Base-by-base conservation (phyloP, 2,797 vertebrate species). In the Acestrorhynchus altus region DNA sequence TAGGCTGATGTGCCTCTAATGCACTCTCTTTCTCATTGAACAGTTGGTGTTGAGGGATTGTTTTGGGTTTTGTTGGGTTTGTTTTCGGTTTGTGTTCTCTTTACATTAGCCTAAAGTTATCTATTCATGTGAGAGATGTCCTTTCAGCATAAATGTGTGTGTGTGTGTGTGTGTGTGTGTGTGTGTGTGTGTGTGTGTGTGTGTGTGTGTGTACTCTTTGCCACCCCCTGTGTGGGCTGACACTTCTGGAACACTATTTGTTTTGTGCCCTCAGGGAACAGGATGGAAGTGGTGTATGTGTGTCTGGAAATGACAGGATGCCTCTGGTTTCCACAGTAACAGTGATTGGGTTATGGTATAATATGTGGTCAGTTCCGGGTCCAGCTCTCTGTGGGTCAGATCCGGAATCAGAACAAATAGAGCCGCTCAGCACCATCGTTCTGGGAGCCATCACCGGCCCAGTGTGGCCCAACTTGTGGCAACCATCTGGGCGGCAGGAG, bases 321-420 rank as follows among this genome's bases (percentile, higher is more conserved):
- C 22, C 24, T 70, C 42, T 1, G 72, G 78, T 85, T 54, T 83
- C 88, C 89, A 88, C n/a, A 83, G 80, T 85, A 76, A 90, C 87
- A 24, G 76, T 75, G 31, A 39, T 51, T 18, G 31, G 77, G 64
- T 67, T 76, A 63, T 56, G 56, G 44, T 71, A 49, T 69, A 22
- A 65, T 72, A 78, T 52, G 84, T 80, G 84, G 81, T 70, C 83
- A 76, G 72, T 40, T 63, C 67, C 31, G 44, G 16, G 63, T 81
- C 72, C 74, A 81, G 68, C 54, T 54, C 80, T 68, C 72, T 74
- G 61, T 49, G 56, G 81, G 83, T 63, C 75, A 44, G 56, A 72
- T 72, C 64, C 81, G 59, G 77, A 67, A 77, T 40, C 42, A 61
- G 28, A 51, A 60, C 54, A 72, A 49, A 69, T 79, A 77, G 70